Conservation (phyloP, 2,113 vertebrate genomes). For the Mastomys natalensis region DNA sequence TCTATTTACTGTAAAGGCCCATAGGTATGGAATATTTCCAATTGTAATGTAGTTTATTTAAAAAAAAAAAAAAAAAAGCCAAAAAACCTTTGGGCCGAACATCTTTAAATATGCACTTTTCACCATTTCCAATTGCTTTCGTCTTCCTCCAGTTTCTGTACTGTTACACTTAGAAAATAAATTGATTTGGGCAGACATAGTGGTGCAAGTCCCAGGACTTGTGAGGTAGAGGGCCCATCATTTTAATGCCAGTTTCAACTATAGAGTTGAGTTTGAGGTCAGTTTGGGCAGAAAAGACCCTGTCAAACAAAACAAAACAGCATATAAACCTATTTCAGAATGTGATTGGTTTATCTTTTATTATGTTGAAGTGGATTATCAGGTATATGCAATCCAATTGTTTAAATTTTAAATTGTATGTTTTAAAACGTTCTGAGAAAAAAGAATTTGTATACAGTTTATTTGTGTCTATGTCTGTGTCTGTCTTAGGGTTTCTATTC, state of each 20-base stretch:
- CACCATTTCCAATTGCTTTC: not conserved
- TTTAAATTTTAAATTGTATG: constrained; percentile 72
- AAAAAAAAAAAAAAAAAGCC: too few species aligned
- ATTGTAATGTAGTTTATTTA: not conserved
- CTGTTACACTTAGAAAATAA: constrained; percentile 50
- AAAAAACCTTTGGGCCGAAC: not conserved
- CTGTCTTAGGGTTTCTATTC: too few species aligned
- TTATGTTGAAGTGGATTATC: constrained; percentile 44
- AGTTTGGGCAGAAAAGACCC: not conserved
- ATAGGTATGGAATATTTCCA: not conserved
- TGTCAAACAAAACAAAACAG: not conserved
- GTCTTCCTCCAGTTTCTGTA: not conserved
- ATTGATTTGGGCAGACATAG: not conserved
- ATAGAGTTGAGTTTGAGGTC: not conserved
- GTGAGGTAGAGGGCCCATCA: not conserved
- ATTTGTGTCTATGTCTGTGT: too few species aligned
- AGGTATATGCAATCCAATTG: constrained; percentile 52
- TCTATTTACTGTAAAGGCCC: not conserved
- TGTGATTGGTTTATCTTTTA: constrained; percentile 47
- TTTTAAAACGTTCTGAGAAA: constrained; percentile 55
- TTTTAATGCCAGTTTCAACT: not conserved
- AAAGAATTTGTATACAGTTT: constrained; percentile 61
- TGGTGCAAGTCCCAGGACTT: not conserved
- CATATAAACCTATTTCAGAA: not conserved
- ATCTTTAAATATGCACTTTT: constrained; percentile 37